Conservation (phyloP, 2,888 invertebrate genomes). For the Chrysolina americana region DNA sequence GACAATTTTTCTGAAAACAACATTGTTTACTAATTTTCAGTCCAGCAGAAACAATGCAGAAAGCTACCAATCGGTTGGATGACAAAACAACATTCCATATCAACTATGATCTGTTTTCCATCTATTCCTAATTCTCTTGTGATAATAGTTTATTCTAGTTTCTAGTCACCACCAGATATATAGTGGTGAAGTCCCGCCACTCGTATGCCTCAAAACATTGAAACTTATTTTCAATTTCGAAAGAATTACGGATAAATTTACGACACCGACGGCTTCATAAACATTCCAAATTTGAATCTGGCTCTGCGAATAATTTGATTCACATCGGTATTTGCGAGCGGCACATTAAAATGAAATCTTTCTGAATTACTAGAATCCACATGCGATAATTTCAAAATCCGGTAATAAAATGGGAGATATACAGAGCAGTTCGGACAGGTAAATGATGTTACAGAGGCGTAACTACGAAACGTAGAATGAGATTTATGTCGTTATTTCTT, state of each 20-base stretch:
- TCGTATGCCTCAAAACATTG: constrained; percentile 1
- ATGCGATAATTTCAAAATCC: constrained; percentile 59
- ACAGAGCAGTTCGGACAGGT: constrained; percentile 53
- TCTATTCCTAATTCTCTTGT: too few relatives aligned
- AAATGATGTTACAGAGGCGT: constrained; percentile 52
- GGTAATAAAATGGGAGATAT: constrained; percentile 58
- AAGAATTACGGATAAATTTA: constrained; percentile 37
- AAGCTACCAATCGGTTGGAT: too few relatives aligned
- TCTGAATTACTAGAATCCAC: constrained; percentile 59
- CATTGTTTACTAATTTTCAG: too few relatives aligned
- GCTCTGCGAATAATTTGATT: constrained; percentile 57
- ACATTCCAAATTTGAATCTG: constrained; percentile 55
- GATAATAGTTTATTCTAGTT: background rate
- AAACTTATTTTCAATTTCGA: constrained; percentile 7
- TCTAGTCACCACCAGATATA: background rate
- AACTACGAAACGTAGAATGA: constrained; percentile 20
- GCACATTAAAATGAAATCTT: constrained; percentile 61
- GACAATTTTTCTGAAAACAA: too few relatives aligned
- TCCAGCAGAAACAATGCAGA: too few relatives aligned
- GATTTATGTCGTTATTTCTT: constrained; percentile 11
- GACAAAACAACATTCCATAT: too few relatives aligned
- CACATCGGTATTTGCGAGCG: constrained; percentile 57
- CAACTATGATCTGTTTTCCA: too few relatives aligned
- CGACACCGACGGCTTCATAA: constrained; percentile 44
- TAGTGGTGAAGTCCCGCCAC: background rate